Base-by-base conservation (phyloP, 1,140 invertebrate species). In the Euwallacea similis region DNA sequence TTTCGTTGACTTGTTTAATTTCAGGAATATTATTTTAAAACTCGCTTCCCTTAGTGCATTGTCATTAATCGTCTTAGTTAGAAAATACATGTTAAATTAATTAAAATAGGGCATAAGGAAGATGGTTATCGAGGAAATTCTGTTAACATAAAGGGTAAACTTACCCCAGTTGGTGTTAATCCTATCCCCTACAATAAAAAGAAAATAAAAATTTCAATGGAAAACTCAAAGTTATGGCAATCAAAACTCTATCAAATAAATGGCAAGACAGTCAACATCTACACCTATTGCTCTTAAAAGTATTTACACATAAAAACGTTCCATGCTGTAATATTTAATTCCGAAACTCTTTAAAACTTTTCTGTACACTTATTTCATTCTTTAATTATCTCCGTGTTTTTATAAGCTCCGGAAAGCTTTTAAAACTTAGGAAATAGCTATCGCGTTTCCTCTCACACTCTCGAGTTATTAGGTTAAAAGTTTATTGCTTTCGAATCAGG, bases 341-440 rank as follows among this genome's bases (percentile, higher is more conserved):
- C 61, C 43, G 21, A 68, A 68, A 68, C 66, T 68, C 56, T 61
- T 68, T 68, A 68, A 68, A 68, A 68, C 66, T 68, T 68, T 68
- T 61, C 56, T 50, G 58, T 68, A 53, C 44, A 68, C 66, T 68
- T 68, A 61, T 68, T 68, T 68, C 66, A 61, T 68, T 61, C 66
- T 68, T 68, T 68, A 68, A 68, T 68, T 68, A 68, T 68, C 15
- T 68, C 33, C 56, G 56, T 8, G 65, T 68, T 68, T 68, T 68
- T 68, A 68, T 61, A 68, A 68, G 66, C 58, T 7, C 46, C 55
- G 21, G 47, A 61, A 68, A 68, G 43, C 53, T 55, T 61, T 68
- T 68, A 68, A 66, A 68, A 68, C 42, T 61, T 58, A 46, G 42
- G 53, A 46, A 67, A 58, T 58, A 67, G 65, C 54, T 67, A 67